phyloP scores from a whole-genome alignment of 2,888 invertebrate species.

The Tenthredo mesomela region DNA sequence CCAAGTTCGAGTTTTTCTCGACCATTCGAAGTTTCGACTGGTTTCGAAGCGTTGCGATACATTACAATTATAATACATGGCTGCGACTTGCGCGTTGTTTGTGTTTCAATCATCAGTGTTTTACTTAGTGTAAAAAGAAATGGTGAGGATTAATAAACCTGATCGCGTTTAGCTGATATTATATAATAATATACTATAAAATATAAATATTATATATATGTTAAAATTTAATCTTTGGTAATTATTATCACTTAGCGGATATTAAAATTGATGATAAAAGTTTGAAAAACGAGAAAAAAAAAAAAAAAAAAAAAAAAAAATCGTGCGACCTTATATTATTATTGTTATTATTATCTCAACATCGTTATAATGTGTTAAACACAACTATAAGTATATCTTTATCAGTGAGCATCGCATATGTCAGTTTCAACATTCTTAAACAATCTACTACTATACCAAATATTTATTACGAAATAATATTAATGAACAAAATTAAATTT shows the following conservation, averaged over 20 bases:
- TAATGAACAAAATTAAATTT: background rate
- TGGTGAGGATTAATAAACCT: background rate
- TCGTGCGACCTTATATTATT: background rate
- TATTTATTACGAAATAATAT: background rate
- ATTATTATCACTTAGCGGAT: background rate
- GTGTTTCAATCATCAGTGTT: background rate
- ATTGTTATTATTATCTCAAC: background rate
- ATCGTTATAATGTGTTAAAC: background rate
- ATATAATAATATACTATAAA: too few species aligned
- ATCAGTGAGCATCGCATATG: constrained; percentile 33
- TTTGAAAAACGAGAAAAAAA: too few species aligned
- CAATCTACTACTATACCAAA: background rate
- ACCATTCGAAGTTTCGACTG: background rate
- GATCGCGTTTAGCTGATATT: background rate
- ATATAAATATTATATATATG: background rate
- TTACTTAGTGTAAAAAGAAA: background rate
- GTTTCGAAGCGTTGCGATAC: background rate
- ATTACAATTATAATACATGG: too few species aligned
- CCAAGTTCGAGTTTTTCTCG: constrained; percentile 2
- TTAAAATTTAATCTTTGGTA: background rate
- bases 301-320: too few species aligned
- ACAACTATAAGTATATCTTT: background rate
- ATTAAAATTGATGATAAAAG: background rate
- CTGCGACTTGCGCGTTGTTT: background rate
- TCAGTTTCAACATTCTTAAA: background rate